Base-by-base conservation (phyloP, 2,113 vertebrate genomes). In the Dunckerocampus dactyliophorus region DNA sequence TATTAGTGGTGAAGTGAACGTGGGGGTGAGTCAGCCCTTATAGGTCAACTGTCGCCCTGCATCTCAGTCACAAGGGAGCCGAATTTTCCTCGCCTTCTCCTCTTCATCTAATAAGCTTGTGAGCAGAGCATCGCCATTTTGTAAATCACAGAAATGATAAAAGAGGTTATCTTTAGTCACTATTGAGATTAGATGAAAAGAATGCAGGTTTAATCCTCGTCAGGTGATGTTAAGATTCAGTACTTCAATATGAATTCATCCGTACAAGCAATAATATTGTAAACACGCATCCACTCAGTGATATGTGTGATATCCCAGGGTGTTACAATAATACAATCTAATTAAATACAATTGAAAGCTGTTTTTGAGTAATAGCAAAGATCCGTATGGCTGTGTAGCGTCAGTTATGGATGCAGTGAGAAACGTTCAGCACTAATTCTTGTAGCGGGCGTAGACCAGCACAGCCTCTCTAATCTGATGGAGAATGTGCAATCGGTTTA, bases 401-500 rank as follows among this genome's bases (percentile, higher is more conserved):
- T 68, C 68, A 49, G 71, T 76, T 62, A 62, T 65, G 58, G 71
- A 81, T 63, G 63, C 24, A 52, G 54, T 58, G 71, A 63, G 59
- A 76, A 82, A 69, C 64, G 64, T 62, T 67, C 49, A 63, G 62
- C 31, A 22, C 66, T 82, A 77, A 85, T 76, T 81, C 64, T 69
- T 13, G 45, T 61, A 63, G 72, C 59, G 20, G 64, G 55, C 71
- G 52, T 28, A 47, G 62, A 59, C 77, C 68, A 68, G 75, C 67
- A 72, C 77, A 77, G 75, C 83, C 80, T 45, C 72, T 50, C 79
- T 91, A 90, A 92, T 91, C 91, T 90, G 84, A 85, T 79, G 81
- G 75, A 89, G 90, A 90, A 92, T 91, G 91, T 84, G 66, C 88
- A 91, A 90, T 90, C 88, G 74, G 87, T 81, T 91, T 88, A 88